Evolutionary conservation across 2,113 vertebrate genomes (phyloP).

Genomic region (Onychostruthus taczanowskii): DNA sequence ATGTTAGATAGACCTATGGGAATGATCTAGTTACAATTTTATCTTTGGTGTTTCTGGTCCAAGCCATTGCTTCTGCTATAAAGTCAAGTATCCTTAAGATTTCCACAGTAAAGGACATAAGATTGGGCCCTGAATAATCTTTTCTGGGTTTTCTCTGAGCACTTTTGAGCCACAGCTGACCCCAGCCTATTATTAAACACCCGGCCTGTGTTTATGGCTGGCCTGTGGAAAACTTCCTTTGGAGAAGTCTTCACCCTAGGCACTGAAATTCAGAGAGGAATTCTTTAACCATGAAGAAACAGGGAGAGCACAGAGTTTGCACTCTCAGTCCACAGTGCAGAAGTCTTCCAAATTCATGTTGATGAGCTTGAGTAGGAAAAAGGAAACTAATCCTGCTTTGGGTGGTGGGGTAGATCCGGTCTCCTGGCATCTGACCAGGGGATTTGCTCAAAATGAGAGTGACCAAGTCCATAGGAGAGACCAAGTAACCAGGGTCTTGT

Average conservation of each 20-base stretch:
- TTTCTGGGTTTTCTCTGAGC: background rate
- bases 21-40: background rate
- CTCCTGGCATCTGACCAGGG: background rate
- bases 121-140: background rate
- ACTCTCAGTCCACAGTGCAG: background rate
- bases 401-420: background rate
- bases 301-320: background rate
- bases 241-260: background rate
- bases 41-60: background rate
- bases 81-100: background rate
- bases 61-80: background rate
- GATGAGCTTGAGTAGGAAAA: background rate
- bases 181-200: background rate
- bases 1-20: background rate
- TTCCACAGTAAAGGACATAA: background rate
- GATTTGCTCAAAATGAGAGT: background rate
- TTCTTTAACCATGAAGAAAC: background rate
- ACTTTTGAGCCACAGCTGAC: background rate
- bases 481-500: background rate
- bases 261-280: background rate
- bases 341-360: background rate
- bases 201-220: background rate
- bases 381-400: background rate
- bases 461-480: background rate
- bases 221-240: background rate